These are phyloP conservation scores for Leuciscus idus DNA, from an alignment of 2,113 vertebrate species.

Conservation along the genomic window DNA sequence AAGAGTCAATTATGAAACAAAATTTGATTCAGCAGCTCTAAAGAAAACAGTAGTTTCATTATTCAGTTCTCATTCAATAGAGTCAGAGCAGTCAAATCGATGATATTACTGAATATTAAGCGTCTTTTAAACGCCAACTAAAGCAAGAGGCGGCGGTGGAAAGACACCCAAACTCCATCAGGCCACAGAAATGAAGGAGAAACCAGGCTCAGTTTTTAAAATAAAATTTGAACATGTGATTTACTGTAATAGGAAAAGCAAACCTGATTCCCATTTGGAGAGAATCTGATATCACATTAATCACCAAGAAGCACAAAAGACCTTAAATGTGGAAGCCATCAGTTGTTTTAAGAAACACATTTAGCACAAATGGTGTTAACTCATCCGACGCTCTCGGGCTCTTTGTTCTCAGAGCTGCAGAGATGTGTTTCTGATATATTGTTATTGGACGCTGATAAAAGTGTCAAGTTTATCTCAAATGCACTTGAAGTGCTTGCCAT, in stretches of 20 bases:
- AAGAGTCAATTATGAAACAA: no score
- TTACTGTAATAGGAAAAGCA: neutral
- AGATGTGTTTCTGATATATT: slow-evolving; percentile 60
- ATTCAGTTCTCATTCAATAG: no score
- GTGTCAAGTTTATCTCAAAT: slow-evolving; percentile 51
- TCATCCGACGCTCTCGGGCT: slow-evolving; percentile 40
- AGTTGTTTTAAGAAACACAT: slow-evolving; percentile 35
- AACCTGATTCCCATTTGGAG: neutral
- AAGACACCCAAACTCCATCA: no score
- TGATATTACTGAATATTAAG: no score
- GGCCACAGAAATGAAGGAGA: no score
- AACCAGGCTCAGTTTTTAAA: neutral
- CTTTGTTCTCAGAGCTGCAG: slow-evolving; percentile 11
- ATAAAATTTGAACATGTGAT: neutral
- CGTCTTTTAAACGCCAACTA: no score
- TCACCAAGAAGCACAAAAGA: neutral
- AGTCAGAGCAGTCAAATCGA: no score
- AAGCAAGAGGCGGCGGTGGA: no score
- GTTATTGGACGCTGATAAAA: slow-evolving; percentile 54
- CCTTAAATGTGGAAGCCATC: slow-evolving; percentile 38
- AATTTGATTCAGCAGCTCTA: no score
- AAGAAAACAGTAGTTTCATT: no score
- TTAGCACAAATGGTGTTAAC: slow-evolving; percentile 33
- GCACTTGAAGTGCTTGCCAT: slow-evolving; percentile 40
- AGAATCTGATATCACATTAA: neutral